A percentile compares a stretch with the other conserved stretches of the same genome.
Evolutionary conservation across 1,140 invertebrate genomes (phyloP).

Genomic region (Alviniconcha marisindica): DNA sequence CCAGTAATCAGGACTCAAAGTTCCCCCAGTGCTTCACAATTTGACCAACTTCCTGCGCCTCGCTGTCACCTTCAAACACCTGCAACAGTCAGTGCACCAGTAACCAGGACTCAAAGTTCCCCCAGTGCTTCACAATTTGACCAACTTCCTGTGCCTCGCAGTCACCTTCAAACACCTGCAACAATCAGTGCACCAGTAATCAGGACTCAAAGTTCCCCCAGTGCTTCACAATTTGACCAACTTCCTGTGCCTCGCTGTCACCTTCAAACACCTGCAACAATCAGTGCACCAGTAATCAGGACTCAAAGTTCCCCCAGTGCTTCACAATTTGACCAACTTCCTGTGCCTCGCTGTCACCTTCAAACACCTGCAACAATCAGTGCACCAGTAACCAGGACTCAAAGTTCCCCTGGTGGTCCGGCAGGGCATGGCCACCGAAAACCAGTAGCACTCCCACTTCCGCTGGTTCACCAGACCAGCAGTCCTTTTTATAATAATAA

Average conservation of each 20-base stretch:
- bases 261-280: slow-evolving; percentile 41
- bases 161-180: slow-evolving; percentile 44
- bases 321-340: slow-evolving; percentile 59
- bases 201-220: slow-evolving; percentile 44
- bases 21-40: slow-evolving; percentile 63
- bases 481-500: no score
- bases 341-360: slow-evolving; percentile 45
- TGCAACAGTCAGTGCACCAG: background rate
- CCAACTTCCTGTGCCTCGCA: slow-evolving; percentile 53
- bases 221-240: slow-evolving; percentile 62
- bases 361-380: slow-evolving; percentile 32
- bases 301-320: slow-evolving; percentile 49
- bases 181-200: background rate
- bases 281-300: background rate
- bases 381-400: background rate
- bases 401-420: slow-evolving; percentile 54
- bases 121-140: slow-evolving; percentile 63
- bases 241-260: slow-evolving; percentile 47
- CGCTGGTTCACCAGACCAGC: no score
- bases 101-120: background rate
- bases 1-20: background rate
- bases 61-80: slow-evolving; percentile 47
- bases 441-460: no score
- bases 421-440: no score
- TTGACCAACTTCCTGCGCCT: slow-evolving; percentile 51